Evolutionary conservation across 2,797 vertebrate species (phyloP).

Genomic region (Margarornis squamiger): DNA sequence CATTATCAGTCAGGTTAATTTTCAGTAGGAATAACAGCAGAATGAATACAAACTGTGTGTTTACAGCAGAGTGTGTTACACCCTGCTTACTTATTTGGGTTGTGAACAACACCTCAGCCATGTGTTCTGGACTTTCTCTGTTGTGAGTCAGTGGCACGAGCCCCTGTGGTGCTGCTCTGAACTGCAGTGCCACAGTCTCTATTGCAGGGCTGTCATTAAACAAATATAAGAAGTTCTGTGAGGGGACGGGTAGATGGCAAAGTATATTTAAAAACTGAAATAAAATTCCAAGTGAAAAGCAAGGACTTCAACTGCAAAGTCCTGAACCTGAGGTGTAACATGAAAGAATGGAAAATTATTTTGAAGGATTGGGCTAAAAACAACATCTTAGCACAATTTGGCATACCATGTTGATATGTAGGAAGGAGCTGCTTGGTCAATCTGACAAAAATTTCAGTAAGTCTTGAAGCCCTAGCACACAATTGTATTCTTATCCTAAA

Average conservation of each 20-base stretch:
- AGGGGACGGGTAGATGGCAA: neutral
- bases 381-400: neutral
- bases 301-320: neutral
- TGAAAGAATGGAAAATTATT: neutral
- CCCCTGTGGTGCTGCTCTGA: neutral
- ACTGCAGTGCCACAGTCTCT: neutral
- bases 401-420: neutral
- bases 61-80: neutral
- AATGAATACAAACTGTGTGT: neutral
- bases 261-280: neutral
- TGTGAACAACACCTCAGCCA: neutral
- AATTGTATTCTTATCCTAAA: neutral
- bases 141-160: accelerated
- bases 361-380: neutral
- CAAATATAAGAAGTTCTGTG: neutral
- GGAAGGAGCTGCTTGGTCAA: neutral
- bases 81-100: neutral
- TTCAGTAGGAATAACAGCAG: neutral
- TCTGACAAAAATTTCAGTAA: neutral
- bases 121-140: neutral
- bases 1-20: neutral
- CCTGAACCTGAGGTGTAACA: neutral
- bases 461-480: neutral
- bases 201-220: neutral
- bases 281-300: neutral